Base-by-base conservation (phyloP, 1,140 invertebrate species). In the Drosophila parabipectinata region DNA sequence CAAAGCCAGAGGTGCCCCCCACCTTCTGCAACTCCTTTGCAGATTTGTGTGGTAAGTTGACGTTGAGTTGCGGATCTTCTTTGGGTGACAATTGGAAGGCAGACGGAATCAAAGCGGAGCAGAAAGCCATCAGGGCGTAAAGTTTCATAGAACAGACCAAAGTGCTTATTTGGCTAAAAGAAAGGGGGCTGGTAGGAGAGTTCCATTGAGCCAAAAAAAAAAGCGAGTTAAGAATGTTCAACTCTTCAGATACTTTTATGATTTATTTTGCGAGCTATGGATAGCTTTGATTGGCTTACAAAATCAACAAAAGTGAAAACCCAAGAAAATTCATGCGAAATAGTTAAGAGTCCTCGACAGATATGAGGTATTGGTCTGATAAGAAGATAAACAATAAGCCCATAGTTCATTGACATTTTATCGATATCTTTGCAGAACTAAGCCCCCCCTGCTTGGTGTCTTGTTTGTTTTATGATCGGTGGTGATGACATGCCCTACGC, bases 1-100 rank as follows among this genome's bases (percentile, higher is more conserved):
- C 59, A 63, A 44, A 72, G 41, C 52, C 51, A 37, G 18, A 18
- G 9, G n/a, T 7, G 39, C n/a, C 14, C 14, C 14, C 41, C 62
- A 10, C 32, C 50, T 47, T 4, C 50, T 37, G 6, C 39, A 14
- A 39, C 37, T 39, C 30, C 30, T 34, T 67, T 9, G 41, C 51
- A 79, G 61, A 68, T 68, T 68, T 79, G 34, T 81, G 79, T 82
- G 79, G 77, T 79, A 79, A 79, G 77, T 79, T 79, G 63, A 79
- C 63, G 60, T 77, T 73, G 67, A 71, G 60, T 72, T 45, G 60
- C 67, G 57, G 48, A 59, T 77, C 64, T 72, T 77, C 37, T 48
- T 57, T 69, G 61, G 53, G 53, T 79, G 67, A 71, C 78, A 81
- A 81, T 81, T 81, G 78, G 68, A 81, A 81, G 78, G 79, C 73